Evolutionary conservation across 2,888 invertebrate species (phyloP).

Genomic region (Diachrysia chrysitis): DNA sequence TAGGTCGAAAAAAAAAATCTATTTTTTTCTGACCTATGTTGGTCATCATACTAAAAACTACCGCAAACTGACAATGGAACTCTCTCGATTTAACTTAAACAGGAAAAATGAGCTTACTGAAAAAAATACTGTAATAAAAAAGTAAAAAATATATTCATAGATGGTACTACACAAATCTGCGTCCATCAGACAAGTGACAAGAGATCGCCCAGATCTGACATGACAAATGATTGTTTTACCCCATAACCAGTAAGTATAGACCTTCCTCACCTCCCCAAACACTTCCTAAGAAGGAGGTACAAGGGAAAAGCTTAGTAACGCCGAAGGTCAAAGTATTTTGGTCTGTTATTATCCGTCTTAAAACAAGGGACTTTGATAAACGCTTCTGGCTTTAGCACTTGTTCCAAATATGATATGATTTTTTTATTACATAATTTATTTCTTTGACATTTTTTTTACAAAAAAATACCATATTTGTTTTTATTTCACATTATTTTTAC

Average conservation of each 20-base stretch:
- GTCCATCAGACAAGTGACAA: constrained; percentile 80
- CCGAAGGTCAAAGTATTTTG: constrained; percentile 60
- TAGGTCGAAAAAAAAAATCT: too few relatives aligned
- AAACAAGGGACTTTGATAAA: constrained; percentile 77
- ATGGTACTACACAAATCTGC: constrained; percentile 80
- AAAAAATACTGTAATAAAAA: constrained; percentile 16
- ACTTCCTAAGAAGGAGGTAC: constrained; percentile 11
- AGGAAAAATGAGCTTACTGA: constrained; percentile 13
- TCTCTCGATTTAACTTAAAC: not conserved
- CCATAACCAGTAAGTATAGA: constrained; percentile 65
- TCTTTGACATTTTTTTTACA: constrained; percentile 11
- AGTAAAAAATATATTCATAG: constrained; percentile 82
- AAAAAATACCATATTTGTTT: not conserved
- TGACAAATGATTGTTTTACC: constrained; percentile 81
- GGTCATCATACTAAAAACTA: too few relatives aligned
- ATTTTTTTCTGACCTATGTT: too few relatives aligned
- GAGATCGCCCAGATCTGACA: constrained; percentile 83
- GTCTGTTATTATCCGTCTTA: constrained; percentile 71
- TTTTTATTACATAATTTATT: too few relatives aligned
- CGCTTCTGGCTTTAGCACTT: constrained; percentile 54
- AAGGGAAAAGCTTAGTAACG: constrained; percentile 19
- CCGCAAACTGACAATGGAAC: too few relatives aligned
- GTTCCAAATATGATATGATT: constrained; percentile 31
- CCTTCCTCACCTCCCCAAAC: constrained; percentile 48
- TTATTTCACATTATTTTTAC: not conserved